Conservation (phyloP, 1,140 invertebrate genomes). For the Bombus soroeensis region DNA sequence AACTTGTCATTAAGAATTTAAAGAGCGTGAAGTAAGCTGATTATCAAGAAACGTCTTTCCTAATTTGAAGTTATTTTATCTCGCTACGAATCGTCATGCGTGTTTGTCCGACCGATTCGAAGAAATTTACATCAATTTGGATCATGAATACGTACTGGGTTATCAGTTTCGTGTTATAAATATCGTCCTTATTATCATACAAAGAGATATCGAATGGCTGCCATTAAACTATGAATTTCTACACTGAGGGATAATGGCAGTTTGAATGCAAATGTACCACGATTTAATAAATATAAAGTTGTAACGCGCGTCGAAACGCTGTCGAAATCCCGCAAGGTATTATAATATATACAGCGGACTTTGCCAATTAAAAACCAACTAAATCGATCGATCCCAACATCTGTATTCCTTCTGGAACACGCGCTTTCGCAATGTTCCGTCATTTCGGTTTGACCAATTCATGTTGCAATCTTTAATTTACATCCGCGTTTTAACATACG, state of each 20-base stretch:
- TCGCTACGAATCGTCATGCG: not conserved
- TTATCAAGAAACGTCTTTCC: not conserved
- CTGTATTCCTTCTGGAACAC: not conserved
- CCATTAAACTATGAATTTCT: conserved; percentile 43
- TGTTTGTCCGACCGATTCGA: not conserved
- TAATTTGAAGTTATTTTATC: not conserved
- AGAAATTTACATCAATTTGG: conserved; percentile 28
- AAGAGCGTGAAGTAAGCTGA: too few relatives aligned
- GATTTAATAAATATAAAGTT: conserved; percentile 22
- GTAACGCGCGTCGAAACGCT: not conserved
- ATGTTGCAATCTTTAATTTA: not conserved
- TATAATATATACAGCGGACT: not conserved
- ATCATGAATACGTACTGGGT: conserved; percentile 11
- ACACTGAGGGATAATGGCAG: conserved; percentile 37
- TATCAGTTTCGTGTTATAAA: conserved; percentile 34
- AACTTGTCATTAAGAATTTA: too few relatives aligned
- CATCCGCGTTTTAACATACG: not conserved
- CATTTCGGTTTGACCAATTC: not conserved
- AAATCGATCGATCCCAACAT: not conserved
- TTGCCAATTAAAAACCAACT: not conserved
- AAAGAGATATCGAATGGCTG: conserved; percentile 41
- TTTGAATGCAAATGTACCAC: conserved; percentile 33
- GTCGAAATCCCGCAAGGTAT: not conserved
- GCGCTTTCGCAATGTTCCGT: too few relatives aligned
- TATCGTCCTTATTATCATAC: conserved; percentile 47